phyloP scores from a whole-genome alignment of 2,888 invertebrate genomes.

The Eupeodes luniger region DNA sequence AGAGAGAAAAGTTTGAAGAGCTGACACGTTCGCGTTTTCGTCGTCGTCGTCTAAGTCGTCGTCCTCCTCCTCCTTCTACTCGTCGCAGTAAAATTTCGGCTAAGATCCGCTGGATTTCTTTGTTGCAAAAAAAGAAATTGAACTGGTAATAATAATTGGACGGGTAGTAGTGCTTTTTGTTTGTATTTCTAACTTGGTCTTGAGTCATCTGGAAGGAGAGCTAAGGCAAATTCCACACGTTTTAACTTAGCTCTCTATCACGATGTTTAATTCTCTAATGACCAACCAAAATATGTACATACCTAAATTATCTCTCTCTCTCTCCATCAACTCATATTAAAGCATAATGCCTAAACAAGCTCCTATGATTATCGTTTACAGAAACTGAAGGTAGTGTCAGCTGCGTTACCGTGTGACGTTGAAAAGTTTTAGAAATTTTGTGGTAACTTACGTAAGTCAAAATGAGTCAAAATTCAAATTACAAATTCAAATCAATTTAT shows the following conservation, averaged over 20 bases:
- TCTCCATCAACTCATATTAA: not conserved
- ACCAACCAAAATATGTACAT: constrained; percentile 13
- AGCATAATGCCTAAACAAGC: constrained; percentile 51
- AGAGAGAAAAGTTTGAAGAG: constrained; percentile 33
- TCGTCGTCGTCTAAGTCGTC: not conserved
- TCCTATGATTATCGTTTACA: constrained; percentile 74
- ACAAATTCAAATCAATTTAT: no score
- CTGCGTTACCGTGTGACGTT: constrained; percentile 65
- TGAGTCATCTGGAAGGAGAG: constrained; percentile 52
- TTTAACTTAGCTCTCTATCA: constrained; percentile 64
- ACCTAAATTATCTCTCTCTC: constrained; percentile 25
- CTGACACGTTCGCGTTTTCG: constrained; percentile 33
- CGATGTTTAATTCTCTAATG: constrained; percentile 45
- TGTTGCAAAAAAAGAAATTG: constrained; percentile 47
- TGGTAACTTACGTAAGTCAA: constrained; percentile 68
- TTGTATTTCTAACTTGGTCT: constrained; percentile 42
- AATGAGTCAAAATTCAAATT: constrained; percentile 38
- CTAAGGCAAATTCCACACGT: constrained; percentile 49
- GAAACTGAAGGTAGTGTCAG: constrained; percentile 70
- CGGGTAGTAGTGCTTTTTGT: constrained; percentile 44
- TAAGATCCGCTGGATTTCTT: constrained; percentile 48
- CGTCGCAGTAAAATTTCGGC: constrained; percentile 43
- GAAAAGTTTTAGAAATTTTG: constrained; percentile 50
- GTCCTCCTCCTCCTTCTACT: no score
- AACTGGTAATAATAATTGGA: constrained; percentile 72